Evolutionary conservation across 2,797 vertebrate species (phyloP).

Genomic region (Catharus ustulatus): DNA sequence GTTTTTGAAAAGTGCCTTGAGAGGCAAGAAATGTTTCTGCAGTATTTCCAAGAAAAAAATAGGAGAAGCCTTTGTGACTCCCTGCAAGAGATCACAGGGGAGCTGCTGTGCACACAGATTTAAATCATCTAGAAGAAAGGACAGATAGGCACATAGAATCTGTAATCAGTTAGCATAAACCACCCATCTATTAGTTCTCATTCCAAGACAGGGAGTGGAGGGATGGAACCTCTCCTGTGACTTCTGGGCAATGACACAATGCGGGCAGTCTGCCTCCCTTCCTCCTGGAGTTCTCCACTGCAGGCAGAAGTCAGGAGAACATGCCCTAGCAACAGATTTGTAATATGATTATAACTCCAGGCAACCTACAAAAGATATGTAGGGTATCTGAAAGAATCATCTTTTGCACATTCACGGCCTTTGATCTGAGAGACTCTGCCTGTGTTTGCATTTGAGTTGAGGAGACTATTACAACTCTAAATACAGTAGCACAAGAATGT

Average conservation of each 20-base stretch:
- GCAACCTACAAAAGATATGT: background rate
- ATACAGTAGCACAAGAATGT: background rate
- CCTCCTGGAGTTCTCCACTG: background rate
- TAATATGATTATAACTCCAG: background rate
- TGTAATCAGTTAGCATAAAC: background rate
- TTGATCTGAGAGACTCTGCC: background rate
- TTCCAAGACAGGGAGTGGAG: background rate
- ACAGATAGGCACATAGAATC: background rate
- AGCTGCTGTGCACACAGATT: background rate
- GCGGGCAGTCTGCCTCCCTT: background rate
- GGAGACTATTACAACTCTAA: background rate
- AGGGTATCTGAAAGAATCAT: background rate
- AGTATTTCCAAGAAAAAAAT: background rate
- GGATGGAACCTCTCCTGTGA: background rate
- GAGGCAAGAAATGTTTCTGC: background rate
- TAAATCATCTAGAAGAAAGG: background rate
- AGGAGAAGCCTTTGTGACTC: background rate
- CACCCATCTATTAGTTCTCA: background rate
- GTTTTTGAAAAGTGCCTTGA: background rate
- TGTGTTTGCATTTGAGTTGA: background rate
- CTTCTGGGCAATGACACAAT: background rate
- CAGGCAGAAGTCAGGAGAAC: background rate
- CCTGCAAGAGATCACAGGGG: background rate
- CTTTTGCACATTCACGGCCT: background rate
- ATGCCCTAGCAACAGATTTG: background rate